Percentiles rank a stretch among this genome's conserved stretches.
Evolutionary conservation across 2,113 vertebrate genomes (phyloP).

Genomic region (Rhinolophus ferrumequinum): DNA sequence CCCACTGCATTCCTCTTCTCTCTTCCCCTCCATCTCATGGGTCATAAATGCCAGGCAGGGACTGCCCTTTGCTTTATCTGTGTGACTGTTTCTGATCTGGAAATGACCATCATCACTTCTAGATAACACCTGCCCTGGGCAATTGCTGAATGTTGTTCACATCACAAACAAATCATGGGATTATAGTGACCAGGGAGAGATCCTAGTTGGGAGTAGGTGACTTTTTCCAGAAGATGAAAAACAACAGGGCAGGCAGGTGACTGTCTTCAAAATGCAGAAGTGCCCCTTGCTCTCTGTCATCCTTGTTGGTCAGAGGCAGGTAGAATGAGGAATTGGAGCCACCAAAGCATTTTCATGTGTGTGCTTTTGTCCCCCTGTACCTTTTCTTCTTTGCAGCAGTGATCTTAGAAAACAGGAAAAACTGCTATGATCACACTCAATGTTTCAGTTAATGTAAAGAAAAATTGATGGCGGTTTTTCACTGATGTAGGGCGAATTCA

Average conservation of each 20-base stretch:
- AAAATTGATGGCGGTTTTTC: neutral
- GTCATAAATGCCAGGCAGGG: neutral
- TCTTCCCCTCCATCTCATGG: neutral
- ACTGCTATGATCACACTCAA: neutral
- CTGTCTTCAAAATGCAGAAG: neutral
- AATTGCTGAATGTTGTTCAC: neutral
- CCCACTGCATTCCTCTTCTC: neutral
- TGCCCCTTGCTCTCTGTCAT: neutral
- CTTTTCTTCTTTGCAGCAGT: neutral
- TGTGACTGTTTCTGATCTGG: neutral
- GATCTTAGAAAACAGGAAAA: constrained; percentile 6
- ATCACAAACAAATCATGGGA: neutral
- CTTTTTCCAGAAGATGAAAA: neutral
- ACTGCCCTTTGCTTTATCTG: constrained; percentile 29
- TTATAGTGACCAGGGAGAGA: constrained; percentile 5
- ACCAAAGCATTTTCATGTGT: neutral
- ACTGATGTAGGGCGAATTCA: neutral
- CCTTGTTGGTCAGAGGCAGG: neutral
- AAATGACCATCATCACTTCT: neutral
- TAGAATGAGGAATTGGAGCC: neutral
- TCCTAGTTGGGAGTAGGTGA: neutral
- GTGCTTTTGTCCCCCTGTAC: neutral
- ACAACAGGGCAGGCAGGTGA: neutral
- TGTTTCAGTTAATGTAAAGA: neutral
- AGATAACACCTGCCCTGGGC: constrained; percentile 2